phyloP scores from a whole-genome alignment of 2,888 invertebrate genomes.

The Pristionchus exspectatus region DNA sequence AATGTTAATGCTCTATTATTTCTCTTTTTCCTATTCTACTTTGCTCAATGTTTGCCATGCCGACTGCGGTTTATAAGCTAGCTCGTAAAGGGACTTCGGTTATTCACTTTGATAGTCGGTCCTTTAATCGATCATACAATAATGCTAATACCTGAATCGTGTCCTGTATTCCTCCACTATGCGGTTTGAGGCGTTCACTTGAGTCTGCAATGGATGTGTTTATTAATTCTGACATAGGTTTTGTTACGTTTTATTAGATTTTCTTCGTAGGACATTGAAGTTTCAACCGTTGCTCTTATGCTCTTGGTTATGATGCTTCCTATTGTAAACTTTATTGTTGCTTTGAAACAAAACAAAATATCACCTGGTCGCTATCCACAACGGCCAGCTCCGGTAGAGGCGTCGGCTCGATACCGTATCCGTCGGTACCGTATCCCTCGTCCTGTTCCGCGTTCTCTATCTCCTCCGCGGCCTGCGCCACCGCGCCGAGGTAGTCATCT shows the following conservation, averaged over 20 bases:
- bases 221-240: neutral
- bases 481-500: neutral
- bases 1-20: no score
- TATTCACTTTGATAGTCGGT: neutral
- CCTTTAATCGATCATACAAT: neutral
- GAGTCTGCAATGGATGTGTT: neutral
- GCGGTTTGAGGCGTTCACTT: slow-evolving; percentile 29
- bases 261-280: neutral
- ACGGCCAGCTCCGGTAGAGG: neutral
- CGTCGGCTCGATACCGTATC: slow-evolving; percentile 19
- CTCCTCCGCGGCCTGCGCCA: neutral
- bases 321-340: no score
- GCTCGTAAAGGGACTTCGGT: neutral
- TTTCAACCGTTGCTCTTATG: neutral
- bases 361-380: neutral
- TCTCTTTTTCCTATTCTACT: no score
- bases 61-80: neutral
- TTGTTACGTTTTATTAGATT: no score
- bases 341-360: neutral
- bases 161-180: slow-evolving; percentile 42
- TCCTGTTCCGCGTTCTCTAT: neutral
- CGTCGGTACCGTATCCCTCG: neutral
- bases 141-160: slow-evolving; percentile 16
- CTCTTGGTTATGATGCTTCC: no score
- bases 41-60: no score